phyloP scores from a whole-genome alignment of 2,113 vertebrate species.

The Melanocharis versteri region DNA sequence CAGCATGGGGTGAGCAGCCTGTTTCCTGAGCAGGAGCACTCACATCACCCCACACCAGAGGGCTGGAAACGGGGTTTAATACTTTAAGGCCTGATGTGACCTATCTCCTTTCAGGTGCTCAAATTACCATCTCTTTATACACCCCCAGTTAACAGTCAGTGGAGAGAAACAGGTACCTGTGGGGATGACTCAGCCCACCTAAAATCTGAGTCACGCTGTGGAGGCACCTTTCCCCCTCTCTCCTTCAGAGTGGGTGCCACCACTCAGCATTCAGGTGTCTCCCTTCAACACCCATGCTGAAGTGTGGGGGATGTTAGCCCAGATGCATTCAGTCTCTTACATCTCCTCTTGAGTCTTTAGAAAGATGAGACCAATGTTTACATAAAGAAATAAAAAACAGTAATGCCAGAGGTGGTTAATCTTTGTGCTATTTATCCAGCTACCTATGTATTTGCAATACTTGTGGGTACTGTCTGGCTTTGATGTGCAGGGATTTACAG shows the following conservation, averaged over 20 bases:
- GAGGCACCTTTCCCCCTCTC: not conserved
- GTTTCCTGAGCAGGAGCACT: not conserved
- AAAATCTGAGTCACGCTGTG: slow-evolving; percentile 10
- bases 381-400: not conserved
- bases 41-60: not conserved
- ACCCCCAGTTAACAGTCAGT: not conserved
- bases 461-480: not conserved
- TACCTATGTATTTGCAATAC: slow-evolving; percentile 9
- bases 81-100: not conserved
- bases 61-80: not conserved
- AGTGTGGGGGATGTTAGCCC: not conserved
- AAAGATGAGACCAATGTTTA: not conserved
- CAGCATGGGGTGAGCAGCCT: not conserved
- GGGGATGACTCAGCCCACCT: not conserved
- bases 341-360: not conserved
- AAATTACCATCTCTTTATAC: not conserved
- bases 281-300: not conserved
- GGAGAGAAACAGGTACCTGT: not conserved
- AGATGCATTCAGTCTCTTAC: not conserved
- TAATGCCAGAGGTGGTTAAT: not conserved
- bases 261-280: not conserved
- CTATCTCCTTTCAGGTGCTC: not conserved
- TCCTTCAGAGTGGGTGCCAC: not conserved
- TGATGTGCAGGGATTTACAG: not conserved
- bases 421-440: slow-evolving; percentile 7